Evolutionary conservation across 1,140 invertebrate genomes (phyloP), one percentile per base, ranked within the genome.

Genomic region (Pseudomyrmex pallidus): DNA sequence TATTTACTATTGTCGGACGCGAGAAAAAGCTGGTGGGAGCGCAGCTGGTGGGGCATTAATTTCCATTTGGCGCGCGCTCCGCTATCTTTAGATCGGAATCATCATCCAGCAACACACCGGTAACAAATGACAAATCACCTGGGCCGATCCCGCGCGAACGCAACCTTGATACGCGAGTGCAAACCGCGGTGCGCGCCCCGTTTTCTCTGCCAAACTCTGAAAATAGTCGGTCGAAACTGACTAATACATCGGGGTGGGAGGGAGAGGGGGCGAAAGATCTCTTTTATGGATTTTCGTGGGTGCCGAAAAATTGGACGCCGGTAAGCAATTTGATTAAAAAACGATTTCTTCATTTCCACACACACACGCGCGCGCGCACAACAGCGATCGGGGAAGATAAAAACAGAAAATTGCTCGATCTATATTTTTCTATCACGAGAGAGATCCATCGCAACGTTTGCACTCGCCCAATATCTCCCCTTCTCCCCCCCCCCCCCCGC

Each of bases 131-230:
- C 76, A 80, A 72, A 80, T 80, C 59, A 80, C 66, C 66, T 72
- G 76, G 66, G 54, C 76, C 76, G 63, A 57, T 70, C 54, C 59
- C 66, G 22, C 66, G 22, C 76, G 76, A n/a, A 17, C 25, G 52
- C 76, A 80, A 80, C 76, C 76, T 80, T 80, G 76, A 59, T 72
- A 46, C 76, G 66, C n/a, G 68, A 66, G 66, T 56, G 44, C 54
- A 59, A 70, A 80, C 20, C 5, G 66, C n/a, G n/a, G n/a, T 52
- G 72, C 54, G 52, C n/a, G n/a, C n/a, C n/a, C 13, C 48, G 52
- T 35, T 78, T 78, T 70, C 76, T 13, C 73, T 83, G 80, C 64
- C 85, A 84, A 87, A 78, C 85, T 46, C 85, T 46, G 66, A 83
- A 87, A 87, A 87, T 87, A 87, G 83, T 70, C 74, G 50, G 44